Base-by-base conservation (phyloP, 2,797 vertebrate species). In the Accipiter minullus region DNA sequence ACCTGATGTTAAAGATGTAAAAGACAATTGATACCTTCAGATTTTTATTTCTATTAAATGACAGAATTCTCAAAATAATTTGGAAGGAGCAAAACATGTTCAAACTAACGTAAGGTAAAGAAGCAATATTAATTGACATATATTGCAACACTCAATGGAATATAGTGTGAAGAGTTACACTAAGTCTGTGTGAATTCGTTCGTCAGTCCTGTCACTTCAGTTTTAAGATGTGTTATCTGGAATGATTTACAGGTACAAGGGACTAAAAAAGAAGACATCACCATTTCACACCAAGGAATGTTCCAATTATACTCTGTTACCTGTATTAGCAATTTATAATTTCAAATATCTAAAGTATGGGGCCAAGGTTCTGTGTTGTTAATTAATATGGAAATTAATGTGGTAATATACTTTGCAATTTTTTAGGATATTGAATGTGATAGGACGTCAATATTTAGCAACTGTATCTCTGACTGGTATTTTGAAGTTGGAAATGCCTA, bases 81-180 rank as follows among this genome's bases (percentile, higher is more conserved):
- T 94, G 64, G 83, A 96, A 80, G 62, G 92, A 91, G 89, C 52
- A 55, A 97, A 97, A 96, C 96, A 55, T 95, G 74, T 95, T 98
- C 95, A 94, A 96, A 96, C 50, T 92, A 97, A 97, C 98, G 98
- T 97, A 98, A 98, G 97, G 97, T 98, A 98, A 98, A 98, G 97
- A 98, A 98, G 93, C 97, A 97, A 98, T 98, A 98, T 98, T 98
- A 98, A 98, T 98, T 98, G 98, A 98, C 95, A 97, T 98, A 98
- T 98, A 98, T 98, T 98, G 96, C 89, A 98, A 97, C 97, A 98
- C 98, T 98, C 96, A 96, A 91, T 97, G 97, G 97, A 97, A 98
- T 87, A 90, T 96, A 97, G 98, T 98, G 98, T 98, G 98, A 98
- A 98, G 97, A 98, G 96, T 98, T 97, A 97, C 97, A 97, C 97